Percentiles rank a stretch among this genome's conserved stretches.
Conservation (phyloP, 2,113 vertebrate genomes). For the Apodemus sylvaticus region DNA sequence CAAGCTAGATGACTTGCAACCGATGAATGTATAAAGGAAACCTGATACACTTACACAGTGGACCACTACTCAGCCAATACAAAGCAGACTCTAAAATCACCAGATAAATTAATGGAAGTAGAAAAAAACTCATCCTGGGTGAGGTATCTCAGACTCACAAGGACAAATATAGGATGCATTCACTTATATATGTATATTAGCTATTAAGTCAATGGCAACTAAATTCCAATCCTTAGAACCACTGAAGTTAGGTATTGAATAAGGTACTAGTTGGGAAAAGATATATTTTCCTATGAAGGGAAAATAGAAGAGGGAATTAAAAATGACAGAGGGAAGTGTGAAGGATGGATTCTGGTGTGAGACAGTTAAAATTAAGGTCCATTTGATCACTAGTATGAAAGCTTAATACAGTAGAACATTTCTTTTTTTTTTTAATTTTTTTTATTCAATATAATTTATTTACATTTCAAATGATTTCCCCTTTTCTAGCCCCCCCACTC, state of each 20-base stretch:
- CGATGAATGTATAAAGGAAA: not conserved
- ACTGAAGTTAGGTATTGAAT: not conserved
- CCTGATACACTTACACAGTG: not conserved
- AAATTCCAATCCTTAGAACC: not conserved
- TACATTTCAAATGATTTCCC: too few species aligned
- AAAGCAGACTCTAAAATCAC: not conserved
- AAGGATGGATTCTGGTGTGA: not conserved
- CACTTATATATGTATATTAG: not conserved
- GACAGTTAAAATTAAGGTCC: not conserved
- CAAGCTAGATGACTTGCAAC: not conserved
- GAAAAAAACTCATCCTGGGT: not conserved
- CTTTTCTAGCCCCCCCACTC: too few species aligned
- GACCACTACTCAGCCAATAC: not conserved
- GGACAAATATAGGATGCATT: not conserved
- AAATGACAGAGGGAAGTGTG: not conserved
- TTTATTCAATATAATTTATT: too few species aligned
- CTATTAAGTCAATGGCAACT: not conserved
- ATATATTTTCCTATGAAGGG: not conserved
- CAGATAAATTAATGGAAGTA: not conserved
- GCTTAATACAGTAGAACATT: not conserved
- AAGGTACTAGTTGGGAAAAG: not conserved
- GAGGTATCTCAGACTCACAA: not conserved
- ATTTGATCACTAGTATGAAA: not conserved
- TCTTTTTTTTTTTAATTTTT: too few species aligned
- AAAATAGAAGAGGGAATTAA: not conserved